Evolutionary conservation across 2,113 vertebrate genomes (phyloP), one percentile per base, ranked within the genome.

Genomic region (Python bivittatus): DNA sequence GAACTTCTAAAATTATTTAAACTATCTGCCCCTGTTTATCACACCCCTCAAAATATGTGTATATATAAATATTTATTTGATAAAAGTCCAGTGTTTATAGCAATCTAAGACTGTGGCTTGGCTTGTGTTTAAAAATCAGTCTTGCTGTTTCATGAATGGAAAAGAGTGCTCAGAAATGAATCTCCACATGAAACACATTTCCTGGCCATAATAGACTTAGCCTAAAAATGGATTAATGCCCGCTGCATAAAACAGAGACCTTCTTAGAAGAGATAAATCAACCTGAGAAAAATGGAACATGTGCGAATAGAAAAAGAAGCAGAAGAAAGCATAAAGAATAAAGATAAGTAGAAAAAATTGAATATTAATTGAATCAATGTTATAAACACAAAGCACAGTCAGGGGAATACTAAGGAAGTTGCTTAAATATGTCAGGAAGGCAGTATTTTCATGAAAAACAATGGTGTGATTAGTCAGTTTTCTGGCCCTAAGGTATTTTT

Each of bases 321-420:
- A 38, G 29, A 25, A 22, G 61, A 95, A 42, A 95, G 96, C 87
- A 90, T 68, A 94, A 93, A 60, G 95, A 95, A 88, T 95, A 83
- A 54, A 95, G 92, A 95, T 94, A 96, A 95, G 86, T 83, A 91
- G 44, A 96, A 95, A 96, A 95, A 95, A 91, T 9, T 29, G 95
- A 61, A 91, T 95, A 79, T 60, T 97, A 96, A 95, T 93, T 96
- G 95, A 97, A 96, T 96, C 97, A 97, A 96, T 86, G 95, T 97
- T 97, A 95, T 92, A 61, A 97, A 98, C 97, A 96, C 94, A 97
- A 97, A 97, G 96, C 94, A 97, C 94, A 95, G 88, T 90, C 95
- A 96, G 96, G 95, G 96, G 96, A 97, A 96, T 97, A 94, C 91
- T 94, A 95, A 93, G 95, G 95, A 97, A 97, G 95, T 93, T 94